Percentiles rank a stretch among this genome's conserved stretches.
These are phyloP conservation scores for Paracanthobrama guichenoti DNA, from an alignment of 2,113 vertebrate species.

Conservation along the genomic window DNA sequence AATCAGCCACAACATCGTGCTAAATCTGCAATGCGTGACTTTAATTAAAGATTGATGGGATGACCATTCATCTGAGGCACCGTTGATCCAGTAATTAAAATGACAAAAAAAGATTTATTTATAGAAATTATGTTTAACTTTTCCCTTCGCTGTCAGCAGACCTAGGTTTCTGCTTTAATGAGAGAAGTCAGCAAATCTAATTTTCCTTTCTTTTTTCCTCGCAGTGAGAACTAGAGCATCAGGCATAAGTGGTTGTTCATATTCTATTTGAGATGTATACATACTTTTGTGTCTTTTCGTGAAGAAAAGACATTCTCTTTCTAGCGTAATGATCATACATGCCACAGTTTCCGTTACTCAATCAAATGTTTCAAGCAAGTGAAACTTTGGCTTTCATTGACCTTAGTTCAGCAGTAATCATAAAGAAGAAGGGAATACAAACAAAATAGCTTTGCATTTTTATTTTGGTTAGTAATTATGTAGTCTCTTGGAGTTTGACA, in stretches of 20 bases:
- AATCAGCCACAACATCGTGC: constrained; percentile 75
- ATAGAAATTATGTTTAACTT: constrained; percentile 75
- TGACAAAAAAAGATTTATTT: constrained; percentile 81
- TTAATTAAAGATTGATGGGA: constrained; percentile 84
- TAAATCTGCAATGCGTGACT: constrained; percentile 79
- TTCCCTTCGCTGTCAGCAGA: constrained; percentile 69
- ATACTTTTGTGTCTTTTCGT: constrained; percentile 77
- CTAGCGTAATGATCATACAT: not conserved
- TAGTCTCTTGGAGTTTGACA: constrained; percentile 83
- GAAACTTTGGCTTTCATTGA: constrained; percentile 74
- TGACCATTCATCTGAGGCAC: constrained; percentile 73
- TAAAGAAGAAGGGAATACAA: constrained; percentile 71
- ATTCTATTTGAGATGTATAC: constrained; percentile 78
- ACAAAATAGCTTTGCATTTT: constrained; percentile 80
- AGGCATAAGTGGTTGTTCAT: constrained; percentile 47
- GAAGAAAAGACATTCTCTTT: constrained; percentile 77
- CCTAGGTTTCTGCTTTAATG: constrained; percentile 66
- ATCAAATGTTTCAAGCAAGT: constrained; percentile 80
- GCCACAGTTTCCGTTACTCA: constrained; percentile 64
- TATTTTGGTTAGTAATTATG: constrained; percentile 82
- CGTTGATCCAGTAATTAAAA: constrained; percentile 81
- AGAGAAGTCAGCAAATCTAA: constrained; percentile 59
- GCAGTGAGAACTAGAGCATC: constrained; percentile 57
- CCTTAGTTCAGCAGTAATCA: constrained; percentile 84
- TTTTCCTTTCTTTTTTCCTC: constrained; percentile 44